phyloP scores from a whole-genome alignment of 2,888 invertebrate genomes.

The Drosophila aldrichi region DNA sequence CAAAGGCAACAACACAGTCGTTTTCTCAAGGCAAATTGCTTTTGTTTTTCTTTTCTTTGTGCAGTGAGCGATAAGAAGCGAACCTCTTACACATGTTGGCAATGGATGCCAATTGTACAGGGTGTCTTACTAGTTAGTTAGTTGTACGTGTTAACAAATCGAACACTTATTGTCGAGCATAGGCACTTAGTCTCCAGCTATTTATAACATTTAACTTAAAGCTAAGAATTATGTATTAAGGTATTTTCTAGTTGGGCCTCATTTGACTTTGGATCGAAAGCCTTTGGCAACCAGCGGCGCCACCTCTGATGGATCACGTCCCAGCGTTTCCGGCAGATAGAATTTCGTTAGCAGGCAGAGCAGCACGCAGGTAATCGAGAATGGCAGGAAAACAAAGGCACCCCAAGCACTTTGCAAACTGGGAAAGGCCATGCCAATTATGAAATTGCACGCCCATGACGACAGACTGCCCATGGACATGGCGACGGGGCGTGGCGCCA shows the following conservation, averaged over 20 bases:
- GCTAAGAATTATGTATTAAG: slow-evolving; percentile 17
- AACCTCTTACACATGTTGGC: slow-evolving; percentile 6
- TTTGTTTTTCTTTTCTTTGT: slow-evolving; percentile 37
- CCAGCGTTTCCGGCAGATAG: slow-evolving; percentile 91
- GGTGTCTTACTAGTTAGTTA: slow-evolving; percentile 34
- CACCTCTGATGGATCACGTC: slow-evolving; percentile 89
- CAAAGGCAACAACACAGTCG: slow-evolving; percentile 39
- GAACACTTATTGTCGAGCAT: slow-evolving; percentile 43
- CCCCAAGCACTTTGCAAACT: slow-evolving; percentile 88
- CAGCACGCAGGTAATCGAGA: slow-evolving; percentile 86
- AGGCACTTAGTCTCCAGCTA: slow-evolving; percentile 12
- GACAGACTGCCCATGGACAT: slow-evolving; percentile 94
- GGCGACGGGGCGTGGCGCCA: slow-evolving; percentile 92
- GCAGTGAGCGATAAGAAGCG: slow-evolving; percentile 58
- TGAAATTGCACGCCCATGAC: slow-evolving; percentile 95
- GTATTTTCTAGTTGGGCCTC: not conserved
- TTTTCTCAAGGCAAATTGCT: slow-evolving; percentile 51
- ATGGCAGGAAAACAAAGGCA: slow-evolving; percentile 91
- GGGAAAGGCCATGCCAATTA: slow-evolving; percentile 93
- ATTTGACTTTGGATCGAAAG: slow-evolving; percentile 86
- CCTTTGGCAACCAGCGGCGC: slow-evolving; percentile 88
- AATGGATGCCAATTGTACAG: slow-evolving; percentile 25
- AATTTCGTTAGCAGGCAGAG: slow-evolving; percentile 86
- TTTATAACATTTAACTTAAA: slow-evolving; percentile 21
- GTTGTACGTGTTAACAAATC: slow-evolving; percentile 12